Conservation (phyloP, 2,113 vertebrate species). For the Barbus barbus region DNA sequence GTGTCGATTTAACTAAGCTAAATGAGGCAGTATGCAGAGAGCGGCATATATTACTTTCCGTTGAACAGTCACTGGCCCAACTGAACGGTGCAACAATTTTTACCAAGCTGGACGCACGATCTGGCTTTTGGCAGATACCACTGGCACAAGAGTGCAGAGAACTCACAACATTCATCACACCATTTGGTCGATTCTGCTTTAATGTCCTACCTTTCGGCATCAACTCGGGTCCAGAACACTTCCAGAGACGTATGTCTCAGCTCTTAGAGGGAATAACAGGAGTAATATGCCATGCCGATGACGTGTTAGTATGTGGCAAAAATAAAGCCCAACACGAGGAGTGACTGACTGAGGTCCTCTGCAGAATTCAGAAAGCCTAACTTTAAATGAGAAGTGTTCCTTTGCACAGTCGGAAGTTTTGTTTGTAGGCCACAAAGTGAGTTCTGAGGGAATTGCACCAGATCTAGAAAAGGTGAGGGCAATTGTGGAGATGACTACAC, state of each 20-base stretch:
- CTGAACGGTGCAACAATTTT: no score
- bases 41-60: no score
- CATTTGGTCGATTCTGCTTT: neutral
- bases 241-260: constrained; percentile 1
- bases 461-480: neutral
- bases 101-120: no score
- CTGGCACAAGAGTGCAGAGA: no score
- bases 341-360: neutral
- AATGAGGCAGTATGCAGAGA: no score
- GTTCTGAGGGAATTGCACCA: neutral
- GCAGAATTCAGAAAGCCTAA: neutral
- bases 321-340: neutral
- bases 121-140: no score
- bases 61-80: no score
- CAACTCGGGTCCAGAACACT: neutral
- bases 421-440: neutral
- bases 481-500: neutral
- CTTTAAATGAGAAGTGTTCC: neutral
- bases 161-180: neutral
- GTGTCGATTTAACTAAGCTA: no score
- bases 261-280: neutral
- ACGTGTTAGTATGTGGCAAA: neutral
- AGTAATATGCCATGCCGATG: neutral
- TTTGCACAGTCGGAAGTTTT: neutral
- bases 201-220: neutral